Evolutionary conservation across 2,797 vertebrate genomes (phyloP), one percentile per base, ranked within the genome.

Genomic region (Liparis tanakae): DNA sequence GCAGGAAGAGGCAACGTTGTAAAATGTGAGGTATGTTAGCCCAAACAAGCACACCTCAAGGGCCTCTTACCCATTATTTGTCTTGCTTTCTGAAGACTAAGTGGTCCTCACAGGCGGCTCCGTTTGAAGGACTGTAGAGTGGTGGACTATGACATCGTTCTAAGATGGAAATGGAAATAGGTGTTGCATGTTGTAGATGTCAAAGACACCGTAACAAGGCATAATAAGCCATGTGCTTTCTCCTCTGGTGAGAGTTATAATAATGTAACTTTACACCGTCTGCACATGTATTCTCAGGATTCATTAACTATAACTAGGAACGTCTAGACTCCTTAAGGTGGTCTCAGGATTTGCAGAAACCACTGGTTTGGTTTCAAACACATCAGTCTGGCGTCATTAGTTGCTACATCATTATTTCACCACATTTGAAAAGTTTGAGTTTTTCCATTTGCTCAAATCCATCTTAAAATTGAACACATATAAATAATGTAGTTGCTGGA

Each of bases 11-110:
- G 69, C 66, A 63, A 70, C 57, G n/a, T 65, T 73, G 81, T 88
- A 86, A 91, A 89, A 81, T 81, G 68, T 62, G 39, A 77, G 80
- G 69, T 78, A 62, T 87, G 79, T 87, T 88, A 90, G 90, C 92
- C 78, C 67, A 87, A 77, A 77, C 69, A 77, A 30, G 79, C 67
- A 48, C 79, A 81, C 80, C 91, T 86, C 66, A 55, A 88, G 82
- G 89, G 82, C 81, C 82, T 81, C 80, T 87, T 85, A 79, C 84
- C 82, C 48, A 33, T 82, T 91, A 85, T 90, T 87, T 85, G 80
- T 88, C 75, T 79, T 79, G 62, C 72, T 74, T 79, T 81, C 77
- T 87, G 79, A 58, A 76, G 84, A 78, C 70, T 82, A 73, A 90
- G 85, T 67, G 81, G 76, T 62, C 77, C 86, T 87, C 51, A 62